Conservation (phyloP, 1,140 invertebrate genomes). For the Hetaerina americana region DNA sequence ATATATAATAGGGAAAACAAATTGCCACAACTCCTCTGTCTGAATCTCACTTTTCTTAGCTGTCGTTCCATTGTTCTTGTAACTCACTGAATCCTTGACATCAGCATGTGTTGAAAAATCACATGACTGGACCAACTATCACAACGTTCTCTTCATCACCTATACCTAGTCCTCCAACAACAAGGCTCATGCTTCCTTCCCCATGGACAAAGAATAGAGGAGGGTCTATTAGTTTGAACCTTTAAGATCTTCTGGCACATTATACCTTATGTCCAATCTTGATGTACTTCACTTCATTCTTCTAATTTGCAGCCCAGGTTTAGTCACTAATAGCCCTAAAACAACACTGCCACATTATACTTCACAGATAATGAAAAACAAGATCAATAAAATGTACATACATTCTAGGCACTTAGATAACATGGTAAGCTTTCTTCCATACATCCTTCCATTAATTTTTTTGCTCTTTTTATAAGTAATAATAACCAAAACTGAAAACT, state of each 20-base stretch:
- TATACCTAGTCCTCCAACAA: neutral
- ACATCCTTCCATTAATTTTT: neutral
- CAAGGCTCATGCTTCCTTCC: neutral
- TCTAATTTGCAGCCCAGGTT: neutral
- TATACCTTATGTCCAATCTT: neutral
- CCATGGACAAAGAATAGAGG: neutral
- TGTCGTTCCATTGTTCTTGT: neutral
- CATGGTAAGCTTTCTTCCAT: neutral
- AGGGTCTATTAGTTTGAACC: neutral
- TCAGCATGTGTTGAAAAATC: neutral
- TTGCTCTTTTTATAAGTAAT: neutral
- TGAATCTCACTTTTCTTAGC: neutral
- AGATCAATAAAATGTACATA: slow-evolving; percentile 1
- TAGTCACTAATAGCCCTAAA: neutral
- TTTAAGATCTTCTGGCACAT: neutral
- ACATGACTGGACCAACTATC: neutral
- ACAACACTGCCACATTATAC: neutral
- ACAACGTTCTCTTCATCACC: neutral
- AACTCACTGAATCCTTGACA: neutral
- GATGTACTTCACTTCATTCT: neutral
- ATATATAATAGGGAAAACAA: slow-evolving; percentile 1
- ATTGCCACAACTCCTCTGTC: neutral
- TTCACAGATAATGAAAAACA: neutral
- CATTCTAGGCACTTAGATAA: neutral
- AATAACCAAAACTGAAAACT: neutral